These are phyloP conservation scores for Ceratina japonica DNA, from an alignment of 1,140 invertebrate genomes.

Conservation along the genomic window DNA sequence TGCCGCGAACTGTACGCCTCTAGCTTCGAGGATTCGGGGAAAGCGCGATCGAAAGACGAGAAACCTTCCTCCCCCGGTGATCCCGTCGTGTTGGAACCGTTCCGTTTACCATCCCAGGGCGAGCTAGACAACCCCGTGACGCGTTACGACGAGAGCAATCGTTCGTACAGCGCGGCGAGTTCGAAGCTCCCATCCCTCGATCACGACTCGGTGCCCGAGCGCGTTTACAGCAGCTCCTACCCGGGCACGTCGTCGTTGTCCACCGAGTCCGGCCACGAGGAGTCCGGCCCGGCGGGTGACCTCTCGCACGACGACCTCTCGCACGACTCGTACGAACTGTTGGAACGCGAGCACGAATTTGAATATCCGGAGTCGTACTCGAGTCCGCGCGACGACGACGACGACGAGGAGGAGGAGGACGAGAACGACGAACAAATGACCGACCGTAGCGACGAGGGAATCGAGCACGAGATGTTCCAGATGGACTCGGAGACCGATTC, in stretches of 20 bases:
- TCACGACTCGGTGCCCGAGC: constrained; percentile 82
- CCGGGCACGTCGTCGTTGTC: constrained; percentile 87
- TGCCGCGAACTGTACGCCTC: constrained; percentile 88
- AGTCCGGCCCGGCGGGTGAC: constrained; percentile 80
- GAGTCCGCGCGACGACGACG: constrained; percentile 66
- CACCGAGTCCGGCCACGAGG: constrained; percentile 83
- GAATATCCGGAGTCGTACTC: constrained; percentile 77
- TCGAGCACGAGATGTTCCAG: constrained; percentile 78
- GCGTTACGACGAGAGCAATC: constrained; percentile 86
- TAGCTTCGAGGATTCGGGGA: constrained; percentile 85
- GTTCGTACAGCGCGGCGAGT: constrained; percentile 81
- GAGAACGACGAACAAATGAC: constrained; percentile 70
- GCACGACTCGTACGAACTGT: constrained; percentile 92
- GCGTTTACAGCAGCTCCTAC: constrained; percentile 91
- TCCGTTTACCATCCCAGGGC: constrained; percentile 77
- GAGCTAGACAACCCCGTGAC: constrained; percentile 87
- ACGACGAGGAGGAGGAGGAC: too few relatives aligned
- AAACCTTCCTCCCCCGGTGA: constrained; percentile 53
- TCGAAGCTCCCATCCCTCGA: constrained; percentile 82
- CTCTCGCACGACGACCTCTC: constrained; percentile 91
- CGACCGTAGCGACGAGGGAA: constrained; percentile 76
- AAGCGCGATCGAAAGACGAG: constrained; percentile 78
- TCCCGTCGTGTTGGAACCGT: constrained; percentile 49
- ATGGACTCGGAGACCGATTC: constrained; percentile 79
- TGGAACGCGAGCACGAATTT: constrained; percentile 84